Evolutionary conservation across 1,140 invertebrate species (phyloP), one percentile per base, ranked within the genome.

Genomic region (Plutomurus gul): DNA sequence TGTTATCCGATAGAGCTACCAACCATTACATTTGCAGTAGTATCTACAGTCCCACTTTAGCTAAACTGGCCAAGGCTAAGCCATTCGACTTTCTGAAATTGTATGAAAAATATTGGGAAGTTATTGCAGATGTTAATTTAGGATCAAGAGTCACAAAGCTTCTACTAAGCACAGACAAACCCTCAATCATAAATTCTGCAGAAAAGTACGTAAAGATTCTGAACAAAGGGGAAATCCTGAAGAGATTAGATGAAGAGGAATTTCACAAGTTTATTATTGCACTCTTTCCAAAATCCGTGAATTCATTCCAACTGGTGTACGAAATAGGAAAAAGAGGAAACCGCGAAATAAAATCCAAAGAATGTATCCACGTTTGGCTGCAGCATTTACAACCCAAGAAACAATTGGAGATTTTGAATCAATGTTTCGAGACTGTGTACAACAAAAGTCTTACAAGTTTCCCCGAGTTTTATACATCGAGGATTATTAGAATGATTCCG

Each of bases 41-140:
- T 65, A 65, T 65, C 27, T 65, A 65, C 56, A 65, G 30, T 27
- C 56, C 56, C 30, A 65, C 56, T 13, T 27, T 65, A 30, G 56
- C 30, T 33, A 65, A 65, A 30, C 13, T 65, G 25, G 56, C 56
- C 0, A 65, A 65, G 36, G 27, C 56, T 7, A 33, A 77, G 13
- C 77, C 77, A 16, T n/a, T 56, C 1, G 71, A 56, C 20, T 79
- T 79, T 75, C 46, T 79, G 20, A 72, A 75, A 8, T 33, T 79
- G 36, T 74, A 43, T 65, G 72, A 79, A 46, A 79, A 79, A 46
- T 79, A 79, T 30, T 60, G 40, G n/a, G 71, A 79, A 22, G 8
- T 70, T 22, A 74, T 75, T 13, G 47, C 39, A 0, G 71, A 74
- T 6, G 37, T 79, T 6, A 79, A 11, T 30, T 47, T 79, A 0